These are phyloP conservation scores for Vollenhovia emeryi DNA, from an alignment of 1,140 invertebrate species.

Conservation along the genomic window DNA sequence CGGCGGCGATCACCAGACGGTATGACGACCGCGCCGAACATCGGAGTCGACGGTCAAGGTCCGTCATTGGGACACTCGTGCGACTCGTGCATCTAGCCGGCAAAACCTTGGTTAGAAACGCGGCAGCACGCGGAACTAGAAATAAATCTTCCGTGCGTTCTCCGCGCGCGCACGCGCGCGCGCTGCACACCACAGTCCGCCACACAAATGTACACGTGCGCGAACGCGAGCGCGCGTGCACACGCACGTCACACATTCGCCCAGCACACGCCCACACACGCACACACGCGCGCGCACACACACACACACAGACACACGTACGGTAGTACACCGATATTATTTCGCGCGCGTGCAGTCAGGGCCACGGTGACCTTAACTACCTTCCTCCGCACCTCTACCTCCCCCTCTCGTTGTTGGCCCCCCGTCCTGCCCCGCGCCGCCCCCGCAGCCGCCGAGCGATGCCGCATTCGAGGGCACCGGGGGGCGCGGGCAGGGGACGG, in stretches of 20 bases:
- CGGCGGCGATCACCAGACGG: conserved; percentile 8
- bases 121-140: conserved; percentile 77
- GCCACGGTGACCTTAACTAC: conserved; percentile 84
- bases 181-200: not conserved
- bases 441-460: conserved; percentile 38
- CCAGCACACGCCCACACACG: not conserved
- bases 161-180: conserved; percentile 60
- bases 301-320: not conserved
- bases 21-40: conserved; percentile 32
- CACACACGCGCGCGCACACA: too few relatives aligned
- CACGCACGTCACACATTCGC: not conserved
- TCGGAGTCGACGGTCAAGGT: conserved; percentile 55
- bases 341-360: conserved; percentile 84
- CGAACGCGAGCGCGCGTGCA: conserved; percentile 28
- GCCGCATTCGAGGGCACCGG: conserved; percentile 55
- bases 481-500: conserved; percentile 70
- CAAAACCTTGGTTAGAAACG: conserved; percentile 25
- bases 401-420: conserved; percentile 39
- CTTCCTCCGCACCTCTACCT: conserved; percentile 65
- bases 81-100: conserved; percentile 27
- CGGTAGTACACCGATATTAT: conserved; percentile 79
- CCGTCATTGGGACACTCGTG: conserved; percentile 48
- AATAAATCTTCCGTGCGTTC: conserved; percentile 78
- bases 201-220: not conserved
- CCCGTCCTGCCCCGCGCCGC: conserved; percentile 15